These are phyloP conservation scores for Aleiodes sp. DNA, from an alignment of 1,140 invertebrate species.

Conservation along the genomic window DNA sequence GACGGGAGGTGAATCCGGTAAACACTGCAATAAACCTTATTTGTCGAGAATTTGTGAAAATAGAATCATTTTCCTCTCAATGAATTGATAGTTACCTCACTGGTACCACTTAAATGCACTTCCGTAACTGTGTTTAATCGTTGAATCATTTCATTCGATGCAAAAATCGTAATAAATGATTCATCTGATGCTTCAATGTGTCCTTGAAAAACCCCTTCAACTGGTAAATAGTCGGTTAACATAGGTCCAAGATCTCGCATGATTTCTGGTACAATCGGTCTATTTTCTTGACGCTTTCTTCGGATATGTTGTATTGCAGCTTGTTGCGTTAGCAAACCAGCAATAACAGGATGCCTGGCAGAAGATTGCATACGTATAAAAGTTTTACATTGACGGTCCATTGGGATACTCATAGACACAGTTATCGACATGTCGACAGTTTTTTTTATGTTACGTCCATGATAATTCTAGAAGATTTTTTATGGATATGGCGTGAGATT, in stretches of 20 bases:
- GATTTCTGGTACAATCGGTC: neutral
- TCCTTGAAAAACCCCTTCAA: neutral
- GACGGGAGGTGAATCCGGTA: neutral
- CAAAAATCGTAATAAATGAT: neutral
- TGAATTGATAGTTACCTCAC: neutral
- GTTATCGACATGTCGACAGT: no score
- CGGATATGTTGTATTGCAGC: neutral
- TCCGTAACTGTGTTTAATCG: neutral
- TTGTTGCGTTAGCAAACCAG: neutral
- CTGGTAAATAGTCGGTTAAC: neutral
- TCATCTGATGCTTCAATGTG: neutral
- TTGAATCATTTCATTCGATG: neutral
- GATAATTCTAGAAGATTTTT: no score
- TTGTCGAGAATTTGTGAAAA: neutral
- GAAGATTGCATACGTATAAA: no score
- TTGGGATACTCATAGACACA: no score
- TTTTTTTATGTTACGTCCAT: no score
- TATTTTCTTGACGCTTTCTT: neutral
- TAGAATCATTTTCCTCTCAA: neutral
- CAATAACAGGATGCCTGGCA: neutral
- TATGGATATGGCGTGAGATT: no score
- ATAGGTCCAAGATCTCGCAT: neutral
- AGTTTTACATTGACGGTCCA: no score
- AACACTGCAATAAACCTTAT: no score
- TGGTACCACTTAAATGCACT: neutral